These are phyloP conservation scores for Gymnogyps californianus DNA, from an alignment of 2,113 vertebrate species.

Conservation along the genomic window DNA sequence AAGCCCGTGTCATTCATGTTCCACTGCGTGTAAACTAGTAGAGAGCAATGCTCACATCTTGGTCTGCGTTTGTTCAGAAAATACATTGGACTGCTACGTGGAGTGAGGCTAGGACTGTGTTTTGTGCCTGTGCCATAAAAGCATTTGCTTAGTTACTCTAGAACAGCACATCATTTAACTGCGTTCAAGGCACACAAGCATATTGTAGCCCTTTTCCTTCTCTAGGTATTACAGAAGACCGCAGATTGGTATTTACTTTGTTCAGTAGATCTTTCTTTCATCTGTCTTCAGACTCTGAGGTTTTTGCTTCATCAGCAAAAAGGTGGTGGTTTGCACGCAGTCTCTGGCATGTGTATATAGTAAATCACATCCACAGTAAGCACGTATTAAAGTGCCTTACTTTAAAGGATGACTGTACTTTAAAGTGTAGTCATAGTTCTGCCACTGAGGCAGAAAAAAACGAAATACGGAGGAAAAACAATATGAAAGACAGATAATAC, in stretches of 20 bases:
- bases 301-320: background rate
- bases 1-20: background rate
- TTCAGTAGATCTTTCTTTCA: background rate
- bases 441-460: background rate
- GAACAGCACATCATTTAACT: background rate
- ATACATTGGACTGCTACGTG: accelerated
- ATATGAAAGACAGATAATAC: background rate
- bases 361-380: background rate
- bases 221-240: background rate
- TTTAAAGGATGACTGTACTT: background rate
- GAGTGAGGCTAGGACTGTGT: background rate
- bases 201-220: background rate
- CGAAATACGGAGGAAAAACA: background rate
- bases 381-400: background rate
- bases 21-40: accelerated
- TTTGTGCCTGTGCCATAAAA: background rate
- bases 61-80: background rate
- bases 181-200: background rate
- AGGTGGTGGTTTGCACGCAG: background rate
- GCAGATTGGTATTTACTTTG: background rate
- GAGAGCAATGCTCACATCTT: background rate
- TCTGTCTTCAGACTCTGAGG: background rate
- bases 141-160: background rate
- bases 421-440: background rate
- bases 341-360: background rate